A percentile compares a stretch with the other conserved stretches of the same genome.
Evolutionary conservation across 2,888 invertebrate species (phyloP).

Genomic region (Stegophylla sp.): DNA sequence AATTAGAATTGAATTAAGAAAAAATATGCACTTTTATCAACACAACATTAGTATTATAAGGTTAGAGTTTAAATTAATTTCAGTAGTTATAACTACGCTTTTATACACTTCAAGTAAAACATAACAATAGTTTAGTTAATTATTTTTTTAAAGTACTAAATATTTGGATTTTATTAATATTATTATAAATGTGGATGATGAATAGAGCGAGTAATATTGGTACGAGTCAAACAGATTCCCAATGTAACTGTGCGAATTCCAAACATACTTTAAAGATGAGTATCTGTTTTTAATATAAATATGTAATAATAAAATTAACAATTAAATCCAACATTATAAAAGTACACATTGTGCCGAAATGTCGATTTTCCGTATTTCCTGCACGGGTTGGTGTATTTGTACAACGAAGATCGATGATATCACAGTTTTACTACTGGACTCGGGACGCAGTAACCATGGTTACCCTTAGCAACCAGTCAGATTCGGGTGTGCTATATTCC

Average conservation of each 20-base stretch:
- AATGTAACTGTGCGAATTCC: background rate
- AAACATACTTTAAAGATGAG: background rate
- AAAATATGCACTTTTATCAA: too few species aligned
- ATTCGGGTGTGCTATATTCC: background rate
- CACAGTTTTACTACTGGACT: conserved; percentile 38
- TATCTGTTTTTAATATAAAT: conserved; percentile 22
- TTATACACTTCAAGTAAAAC: too few species aligned
- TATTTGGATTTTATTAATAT: too few species aligned
- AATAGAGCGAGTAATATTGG: too few species aligned
- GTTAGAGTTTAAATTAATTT: too few species aligned
- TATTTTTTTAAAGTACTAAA: too few species aligned
- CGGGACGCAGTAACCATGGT: conserved; percentile 39
- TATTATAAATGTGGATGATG: too few species aligned
- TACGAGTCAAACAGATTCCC: background rate
- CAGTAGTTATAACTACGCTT: too few species aligned
- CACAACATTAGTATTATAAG: too few species aligned
- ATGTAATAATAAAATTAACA: conserved; percentile 1
- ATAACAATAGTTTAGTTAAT: too few species aligned
- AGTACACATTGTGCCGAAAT: background rate
- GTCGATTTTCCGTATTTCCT: conserved; percentile 16
- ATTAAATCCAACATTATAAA: background rate
- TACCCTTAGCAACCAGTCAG: conserved; percentile 42
- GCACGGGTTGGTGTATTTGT: conserved; percentile 27
- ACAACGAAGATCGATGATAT: conserved; percentile 45
- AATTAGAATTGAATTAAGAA: too few species aligned